Evolutionary conservation across 2,888 invertebrate genomes (phyloP), one percentile per base, ranked within the genome.

Genomic region (Ceraclea dissimilis): DNA sequence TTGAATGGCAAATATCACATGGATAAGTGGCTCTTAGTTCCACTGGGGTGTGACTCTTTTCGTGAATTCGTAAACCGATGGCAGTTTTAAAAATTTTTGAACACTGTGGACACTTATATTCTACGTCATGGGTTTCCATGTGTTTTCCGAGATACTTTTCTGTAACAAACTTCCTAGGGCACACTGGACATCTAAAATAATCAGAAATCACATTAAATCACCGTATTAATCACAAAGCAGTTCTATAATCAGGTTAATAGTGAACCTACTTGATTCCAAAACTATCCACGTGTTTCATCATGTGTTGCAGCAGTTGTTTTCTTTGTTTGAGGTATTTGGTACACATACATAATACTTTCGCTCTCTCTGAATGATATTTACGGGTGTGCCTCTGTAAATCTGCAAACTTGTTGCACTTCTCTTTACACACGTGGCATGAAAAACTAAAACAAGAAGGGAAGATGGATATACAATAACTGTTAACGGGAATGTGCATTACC

Each of bases 11-110:
- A 11, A 66, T 56, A 49, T 63, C 60, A 60, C 67, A 67, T 2
- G 64, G 65, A 52, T 64, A 65, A 2, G 64, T 61, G 51, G 63
- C 59, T 53, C 66, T 60, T 54, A 65, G 64, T 59, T 67, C 66
- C 51, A 62, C 61, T 1, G 67, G 67, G 18, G 65, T 59, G 58
- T 67, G 67, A 18, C 65, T 65, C 54, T 63, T 61, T 59, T 67
- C 66, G 48, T 67, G 67, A 26, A 66, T 64, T 22, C 63, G 59
- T 21, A 67, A 46, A 19, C n/a, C 18, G 18, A 19, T 10, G 8
- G 46, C 18, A 18, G 18, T 19, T 19, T 19, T 17, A 19, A 18
- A 19, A 8, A 18, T 17, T 46, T 46, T 46, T 18, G 46, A 19
- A 46, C 46, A 46, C 16, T 17, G 5, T 5, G 46, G 20, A 46